Conservation (phyloP, 2,797 vertebrate species). For the Coilia nasus region DNA sequence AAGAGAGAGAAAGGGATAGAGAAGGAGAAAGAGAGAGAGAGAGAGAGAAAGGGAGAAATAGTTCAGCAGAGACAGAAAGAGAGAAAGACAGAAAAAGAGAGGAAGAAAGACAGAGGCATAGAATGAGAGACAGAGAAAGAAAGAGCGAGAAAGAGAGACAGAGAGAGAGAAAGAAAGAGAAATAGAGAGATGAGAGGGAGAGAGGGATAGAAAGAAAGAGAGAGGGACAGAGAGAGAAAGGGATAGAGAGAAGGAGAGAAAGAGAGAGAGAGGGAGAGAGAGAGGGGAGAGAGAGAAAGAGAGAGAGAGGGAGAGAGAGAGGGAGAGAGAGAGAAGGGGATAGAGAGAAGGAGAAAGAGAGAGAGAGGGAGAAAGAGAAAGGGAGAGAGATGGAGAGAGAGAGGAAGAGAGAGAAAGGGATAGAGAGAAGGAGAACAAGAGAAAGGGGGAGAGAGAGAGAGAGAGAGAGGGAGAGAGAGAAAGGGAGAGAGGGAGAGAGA, state of each 20-base stretch:
- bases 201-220: neutral
- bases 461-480: neutral
- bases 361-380: neutral
- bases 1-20: neutral
- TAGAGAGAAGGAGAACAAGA: neutral
- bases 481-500: neutral
- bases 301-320: too few relatives aligned
- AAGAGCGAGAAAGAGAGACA: neutral
- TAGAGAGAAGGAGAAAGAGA: neutral
- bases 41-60: neutral
- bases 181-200: neutral
- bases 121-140: neutral
- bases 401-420: neutral
- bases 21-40: too few relatives aligned
- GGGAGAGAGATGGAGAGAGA: neutral
- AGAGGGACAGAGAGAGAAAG: too few relatives aligned
- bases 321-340: too few relatives aligned
- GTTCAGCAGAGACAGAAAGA: too few relatives aligned
- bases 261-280: neutral
- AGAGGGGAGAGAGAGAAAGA: too few relatives aligned
- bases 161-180: neutral
- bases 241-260: neutral
- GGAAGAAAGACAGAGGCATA: neutral
- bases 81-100: neutral
- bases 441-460: neutral